Percentiles rank a stretch among this genome's conserved stretches.
These are phyloP conservation scores for Verasper variegatus DNA, from an alignment of 2,113 vertebrate species.

Conservation along the genomic window DNA sequence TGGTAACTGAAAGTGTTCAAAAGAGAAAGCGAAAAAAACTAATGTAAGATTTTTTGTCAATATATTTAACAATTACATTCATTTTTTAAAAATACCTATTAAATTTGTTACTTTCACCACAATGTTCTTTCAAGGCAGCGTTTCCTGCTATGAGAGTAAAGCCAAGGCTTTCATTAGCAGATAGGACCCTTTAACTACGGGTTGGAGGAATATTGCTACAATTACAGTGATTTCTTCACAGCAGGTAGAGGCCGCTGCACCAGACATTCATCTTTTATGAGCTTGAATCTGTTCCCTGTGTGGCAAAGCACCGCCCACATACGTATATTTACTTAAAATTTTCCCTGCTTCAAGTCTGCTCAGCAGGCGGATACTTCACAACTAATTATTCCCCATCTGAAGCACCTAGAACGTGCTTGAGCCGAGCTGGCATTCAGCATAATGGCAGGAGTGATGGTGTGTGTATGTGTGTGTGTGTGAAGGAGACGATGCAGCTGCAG, in stretches of 20 bases:
- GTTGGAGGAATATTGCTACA: constrained; percentile 54
- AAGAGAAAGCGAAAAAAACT: no score
- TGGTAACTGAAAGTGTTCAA: background rate
- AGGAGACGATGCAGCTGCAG: constrained; percentile 41
- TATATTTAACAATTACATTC: no score
- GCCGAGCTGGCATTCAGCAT: constrained; percentile 5
- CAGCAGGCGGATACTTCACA: constrained; percentile 48
- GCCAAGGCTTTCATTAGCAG: constrained; percentile 52
- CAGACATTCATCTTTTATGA: constrained; percentile 55
- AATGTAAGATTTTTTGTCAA: no score
- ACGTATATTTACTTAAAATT: constrained; percentile 57
- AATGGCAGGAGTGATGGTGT: constrained; percentile 2
- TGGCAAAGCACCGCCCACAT: constrained; percentile 23
- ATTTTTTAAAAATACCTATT: no score
- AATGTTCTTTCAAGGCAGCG: background rate
- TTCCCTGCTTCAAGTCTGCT: constrained; percentile 43
- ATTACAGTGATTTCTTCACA: constrained; percentile 52
- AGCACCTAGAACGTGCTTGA: constrained; percentile 40
- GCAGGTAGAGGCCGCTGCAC: constrained; percentile 43
- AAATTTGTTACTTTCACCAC: no score
- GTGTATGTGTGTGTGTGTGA: constrained; percentile 1
- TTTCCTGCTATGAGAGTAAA: background rate
- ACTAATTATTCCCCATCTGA: constrained; percentile 62
- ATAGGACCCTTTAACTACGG: constrained; percentile 42
- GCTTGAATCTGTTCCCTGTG: constrained; percentile 31